These are phyloP conservation scores for Ricordea florida DNA, from an alignment of 92 coral and sea anemone genomes.

Conservation along the genomic window DNA sequence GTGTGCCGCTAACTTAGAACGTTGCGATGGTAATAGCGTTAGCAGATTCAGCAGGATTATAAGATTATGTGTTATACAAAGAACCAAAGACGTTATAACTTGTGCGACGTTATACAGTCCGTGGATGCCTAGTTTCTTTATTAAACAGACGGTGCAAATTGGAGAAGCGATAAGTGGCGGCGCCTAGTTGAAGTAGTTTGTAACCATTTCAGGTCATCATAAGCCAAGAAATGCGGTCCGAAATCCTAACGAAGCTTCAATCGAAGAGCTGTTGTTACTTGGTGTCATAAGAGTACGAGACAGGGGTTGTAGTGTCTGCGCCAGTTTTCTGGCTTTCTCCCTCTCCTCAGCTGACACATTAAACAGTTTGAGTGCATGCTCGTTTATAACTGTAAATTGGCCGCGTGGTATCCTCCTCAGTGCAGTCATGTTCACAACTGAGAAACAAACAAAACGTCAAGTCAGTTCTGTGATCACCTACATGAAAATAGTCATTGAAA, in stretches of 20 bases:
- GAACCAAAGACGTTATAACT: no score
- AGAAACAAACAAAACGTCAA: not conserved
- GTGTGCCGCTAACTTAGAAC: no score
- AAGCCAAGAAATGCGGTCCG: not conserved
- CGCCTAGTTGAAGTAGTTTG: no score
- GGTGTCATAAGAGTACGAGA: not conserved
- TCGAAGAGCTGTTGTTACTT: not conserved
- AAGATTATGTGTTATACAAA: no score
- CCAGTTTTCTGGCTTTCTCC: constrained; percentile 24
- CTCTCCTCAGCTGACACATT: constrained; percentile 49
- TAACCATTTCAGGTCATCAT: no score
- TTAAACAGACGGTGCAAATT: no score
- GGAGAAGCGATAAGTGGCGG: no score
- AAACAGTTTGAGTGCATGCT: constrained; percentile 50
- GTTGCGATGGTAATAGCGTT: no score
- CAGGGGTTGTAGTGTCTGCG: not conserved
- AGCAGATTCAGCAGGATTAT: no score
- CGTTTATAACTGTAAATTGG: constrained; percentile 22
- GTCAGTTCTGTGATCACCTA: not conserved
- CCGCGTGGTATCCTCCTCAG: constrained; percentile 36
- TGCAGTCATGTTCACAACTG: constrained; percentile 1
- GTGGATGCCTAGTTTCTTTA: no score
- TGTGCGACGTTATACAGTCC: no score
- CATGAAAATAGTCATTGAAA: not conserved
- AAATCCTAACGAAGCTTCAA: not conserved